Base-by-base conservation (phyloP, 1,140 invertebrate species). In the Papilio dardanus region DNA sequence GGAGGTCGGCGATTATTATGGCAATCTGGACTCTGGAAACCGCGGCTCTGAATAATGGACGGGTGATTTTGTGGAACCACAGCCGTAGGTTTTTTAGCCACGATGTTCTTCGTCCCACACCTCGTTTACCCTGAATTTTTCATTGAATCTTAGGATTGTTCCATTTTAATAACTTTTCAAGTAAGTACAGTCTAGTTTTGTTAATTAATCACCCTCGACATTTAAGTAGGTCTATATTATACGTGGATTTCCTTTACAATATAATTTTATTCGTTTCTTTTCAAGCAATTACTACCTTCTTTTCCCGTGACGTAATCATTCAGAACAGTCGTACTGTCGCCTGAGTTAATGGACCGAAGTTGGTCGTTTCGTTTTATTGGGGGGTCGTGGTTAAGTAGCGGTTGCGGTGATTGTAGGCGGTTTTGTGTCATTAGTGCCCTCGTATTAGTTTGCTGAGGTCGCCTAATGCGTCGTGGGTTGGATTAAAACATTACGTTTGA, bases 311-410 rank as follows among this genome's bases (percentile, higher is more conserved):
- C 24, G 54, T 5, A 14, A 58, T 58, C 24, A 28, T 58, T 58
- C 24, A 58, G 42, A 58, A 24, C 19, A 28, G 54, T 58, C 21
- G 21, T 58, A 58, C 28, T 30, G 21, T 58, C 24, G 54, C 54
- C 10, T 4, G 24, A 58, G 54, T 28, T 28, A 58, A 58, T 24
- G 54, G 54, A 58, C 54, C 54, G 54, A 28, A 58, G 54, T 58
- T 24, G 12, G 21, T 58, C 54, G 54, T 58, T 28, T 8, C 21
- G 2, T 58, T 58, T 58, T 58, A 58, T 58, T 58, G 19, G 24
- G 12, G 54, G 24, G 21, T 58, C 54, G 5, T 28, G 14, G 54
- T 58, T 58, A 58, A 58, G 54, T 58, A 58, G 54, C 21, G 24
- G 24, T 54, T 21, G 21, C 21, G 1, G 42, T 19, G 42, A 46